phyloP scores from a whole-genome alignment of 2,888 invertebrate genomes.

The Tipula confusa region DNA sequence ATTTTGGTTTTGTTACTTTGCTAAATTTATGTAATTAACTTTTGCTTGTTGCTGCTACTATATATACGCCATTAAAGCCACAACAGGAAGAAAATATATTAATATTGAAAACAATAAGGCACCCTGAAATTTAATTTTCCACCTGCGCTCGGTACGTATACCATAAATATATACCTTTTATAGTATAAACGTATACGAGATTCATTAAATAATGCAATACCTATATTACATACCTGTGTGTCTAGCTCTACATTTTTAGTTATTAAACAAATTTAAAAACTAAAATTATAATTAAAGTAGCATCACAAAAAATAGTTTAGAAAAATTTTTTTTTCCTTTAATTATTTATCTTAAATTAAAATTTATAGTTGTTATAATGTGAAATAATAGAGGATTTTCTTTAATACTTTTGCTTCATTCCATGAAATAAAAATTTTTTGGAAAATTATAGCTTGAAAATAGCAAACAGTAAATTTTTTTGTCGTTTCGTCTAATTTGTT shows the following conservation, averaged over 20 bases:
- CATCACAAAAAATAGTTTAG: background rate
- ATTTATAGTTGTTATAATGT: background rate
- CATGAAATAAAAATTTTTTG: background rate
- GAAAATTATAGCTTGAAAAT: background rate
- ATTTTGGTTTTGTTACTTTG: background rate
- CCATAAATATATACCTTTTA: background rate
- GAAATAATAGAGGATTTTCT: background rate
- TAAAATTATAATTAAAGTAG: slow-evolving; percentile 14
- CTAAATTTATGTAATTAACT: background rate
- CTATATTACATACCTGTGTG: background rate
- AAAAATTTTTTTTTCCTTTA: background rate
- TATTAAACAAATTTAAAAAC: slow-evolving; percentile 15
- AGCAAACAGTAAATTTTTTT: background rate
- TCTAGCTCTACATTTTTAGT: background rate
- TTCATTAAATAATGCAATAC: background rate
- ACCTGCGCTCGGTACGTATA: background rate
- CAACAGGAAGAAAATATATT: background rate
- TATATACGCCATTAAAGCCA: background rate
- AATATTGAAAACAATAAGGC: slow-evolving; percentile 20
- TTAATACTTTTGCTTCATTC: background rate
- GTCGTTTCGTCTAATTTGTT: background rate
- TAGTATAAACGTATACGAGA: background rate
- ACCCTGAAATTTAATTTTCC: background rate
- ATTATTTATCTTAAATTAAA: background rate
- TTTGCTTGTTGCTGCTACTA: background rate